Percentiles rank a stretch among this genome's conserved stretches.
phyloP scores from a whole-genome alignment of 2,797 vertebrate genomes.

The Labeo calbasu region DNA sequence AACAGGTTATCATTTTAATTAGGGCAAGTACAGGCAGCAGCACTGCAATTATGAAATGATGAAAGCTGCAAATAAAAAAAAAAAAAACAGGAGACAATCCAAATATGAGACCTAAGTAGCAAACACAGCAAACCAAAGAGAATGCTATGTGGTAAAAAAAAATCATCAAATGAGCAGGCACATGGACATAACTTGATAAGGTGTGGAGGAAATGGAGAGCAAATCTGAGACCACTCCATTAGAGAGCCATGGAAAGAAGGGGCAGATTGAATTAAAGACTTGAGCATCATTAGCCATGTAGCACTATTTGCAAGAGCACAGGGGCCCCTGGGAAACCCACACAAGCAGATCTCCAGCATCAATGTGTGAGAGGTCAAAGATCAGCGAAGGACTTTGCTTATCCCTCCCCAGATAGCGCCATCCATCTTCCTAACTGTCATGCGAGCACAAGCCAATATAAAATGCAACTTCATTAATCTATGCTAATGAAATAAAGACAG shows the following conservation, averaged over 20 bases:
- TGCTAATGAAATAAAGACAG: background rate
- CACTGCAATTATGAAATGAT: conserved; percentile 2
- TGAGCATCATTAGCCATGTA: conserved; percentile 14
- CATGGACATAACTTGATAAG: conserved; percentile 30
- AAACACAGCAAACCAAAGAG: background rate
- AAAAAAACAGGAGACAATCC: background rate
- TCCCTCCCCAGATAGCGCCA: conserved; percentile 14
- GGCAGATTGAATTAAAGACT: conserved; percentile 15
- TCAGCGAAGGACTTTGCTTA: conserved; percentile 10
- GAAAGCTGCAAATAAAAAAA: background rate
- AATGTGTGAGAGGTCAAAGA: conserved; percentile 47
- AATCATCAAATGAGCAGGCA: background rate
- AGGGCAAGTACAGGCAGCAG: conserved; percentile 23
- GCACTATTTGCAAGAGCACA: background rate
- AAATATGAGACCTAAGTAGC: background rate
- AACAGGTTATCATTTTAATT: conserved; percentile 20
- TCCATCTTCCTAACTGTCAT: conserved; percentile 46
- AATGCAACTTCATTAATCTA: conserved; percentile 10
- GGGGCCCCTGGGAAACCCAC: conserved; percentile 4
- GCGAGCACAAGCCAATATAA: conserved; percentile 10
- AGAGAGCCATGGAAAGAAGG: background rate
- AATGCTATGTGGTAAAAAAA: conserved; percentile 3
- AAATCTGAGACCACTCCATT: conserved; percentile 37
- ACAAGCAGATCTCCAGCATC: conserved; percentile 27
- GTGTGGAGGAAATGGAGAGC: conserved; percentile 2